Evolutionary conservation across 1,140 invertebrate genomes (phyloP), one percentile per base, ranked within the genome.

Genomic region (Pomacea maculata): DNA sequence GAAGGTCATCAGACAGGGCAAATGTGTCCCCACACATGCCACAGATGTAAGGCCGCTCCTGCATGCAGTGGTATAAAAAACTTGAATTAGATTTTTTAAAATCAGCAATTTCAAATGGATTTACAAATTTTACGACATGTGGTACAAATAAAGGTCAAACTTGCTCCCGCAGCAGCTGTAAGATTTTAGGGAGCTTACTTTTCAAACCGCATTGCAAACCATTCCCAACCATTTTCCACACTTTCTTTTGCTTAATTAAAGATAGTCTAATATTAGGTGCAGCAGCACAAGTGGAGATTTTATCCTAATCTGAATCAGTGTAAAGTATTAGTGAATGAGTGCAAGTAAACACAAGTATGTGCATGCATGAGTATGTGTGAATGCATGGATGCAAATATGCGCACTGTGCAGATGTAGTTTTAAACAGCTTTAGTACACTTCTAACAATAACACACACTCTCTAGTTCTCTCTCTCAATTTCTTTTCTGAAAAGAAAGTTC

Each of bases 21-120:
- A 89, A 89, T 14, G 86, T 88, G 65, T 87, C 83, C n/a, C 88
- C 88, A 83, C 88, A 89, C 57, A 84, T 83, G 45, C 88, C 88
- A 86, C 88, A 89, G 2, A 89, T 85, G 84, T 88, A 89, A 21
- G 88, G 88, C 15, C 83, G 76, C 25, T 86, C 87, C 87, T 89
- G 83, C 15, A 34, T 45, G 73, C 15, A 45, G 21, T 67, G 15
- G 14, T 19, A 6, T 11, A 70, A 7, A 45, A 12, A 70, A 6
- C 12, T 70, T 70, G 68, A 70, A 70, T 45, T 45, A 45, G 34
- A 45, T 45, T 45, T 45, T 45, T 45, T 45, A 1, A 4, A 45
- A 45, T 45, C 34, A 45, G 34, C 34, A 45, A 45, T 45, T 45
- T 45, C 34, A 45, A 45, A 6, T 45, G 34, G 2, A 45, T 45